phyloP scores from a whole-genome alignment of 2,113 vertebrate genomes.

The Sander lucioperca region DNA sequence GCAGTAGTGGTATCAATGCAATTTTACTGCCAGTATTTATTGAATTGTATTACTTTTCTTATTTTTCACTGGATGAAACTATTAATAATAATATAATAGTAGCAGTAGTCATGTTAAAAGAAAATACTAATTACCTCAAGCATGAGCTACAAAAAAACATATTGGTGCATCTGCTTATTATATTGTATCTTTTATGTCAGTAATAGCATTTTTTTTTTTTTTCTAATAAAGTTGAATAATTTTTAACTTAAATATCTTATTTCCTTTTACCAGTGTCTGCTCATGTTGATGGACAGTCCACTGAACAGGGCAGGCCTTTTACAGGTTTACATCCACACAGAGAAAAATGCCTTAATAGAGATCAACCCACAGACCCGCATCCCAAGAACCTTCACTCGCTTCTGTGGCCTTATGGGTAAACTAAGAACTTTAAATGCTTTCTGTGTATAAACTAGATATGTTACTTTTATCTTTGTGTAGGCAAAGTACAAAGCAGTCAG shows the following conservation, averaged over 20 bases:
- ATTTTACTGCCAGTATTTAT: neutral
- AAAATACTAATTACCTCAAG: too few relatives aligned
- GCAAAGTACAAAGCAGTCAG: neutral
- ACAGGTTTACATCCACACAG: conserved; percentile 96
- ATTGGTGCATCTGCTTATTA: neutral
- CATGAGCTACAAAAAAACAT: neutral
- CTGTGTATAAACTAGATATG: neutral
- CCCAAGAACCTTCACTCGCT: conserved; percentile 94
- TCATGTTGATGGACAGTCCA: conserved; percentile 98
- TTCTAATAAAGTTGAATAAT: neutral
- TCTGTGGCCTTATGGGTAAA: conserved; percentile 98
- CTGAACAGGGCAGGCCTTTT: conserved; percentile 95
- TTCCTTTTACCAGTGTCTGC: conserved; percentile 84
- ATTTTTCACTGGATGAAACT: neutral
- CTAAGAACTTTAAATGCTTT: neutral
- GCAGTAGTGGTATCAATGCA: neutral
- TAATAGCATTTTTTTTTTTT: neutral
- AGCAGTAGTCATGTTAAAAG: neutral
- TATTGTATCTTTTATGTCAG: neutral
- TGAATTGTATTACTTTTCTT: neutral
- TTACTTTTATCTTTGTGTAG: neutral
- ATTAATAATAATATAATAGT: neutral
- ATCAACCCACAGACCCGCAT: conserved; percentile 98
- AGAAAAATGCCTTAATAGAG: conserved; percentile 94
- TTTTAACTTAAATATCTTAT: neutral